phyloP scores from a whole-genome alignment of 2,888 invertebrate species.

The Andricus curvator region DNA sequence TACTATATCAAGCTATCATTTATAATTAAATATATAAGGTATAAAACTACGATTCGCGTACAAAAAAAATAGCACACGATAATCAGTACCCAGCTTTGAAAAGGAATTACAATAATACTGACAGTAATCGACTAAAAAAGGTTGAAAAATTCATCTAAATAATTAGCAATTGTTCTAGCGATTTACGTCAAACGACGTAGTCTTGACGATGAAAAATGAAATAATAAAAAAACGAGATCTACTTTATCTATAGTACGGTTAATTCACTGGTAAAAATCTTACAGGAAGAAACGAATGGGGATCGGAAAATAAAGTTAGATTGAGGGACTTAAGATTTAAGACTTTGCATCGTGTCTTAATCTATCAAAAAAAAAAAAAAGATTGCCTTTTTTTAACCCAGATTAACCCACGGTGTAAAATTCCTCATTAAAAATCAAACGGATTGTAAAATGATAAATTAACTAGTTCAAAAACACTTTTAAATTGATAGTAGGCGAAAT shows the following conservation, averaged over 20 bases:
- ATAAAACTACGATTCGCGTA: conserved; percentile 40
- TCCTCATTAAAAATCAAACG: not conserved
- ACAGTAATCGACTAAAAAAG: conserved; percentile 41
- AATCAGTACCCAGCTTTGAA: conserved; percentile 25
- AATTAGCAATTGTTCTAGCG: conserved; percentile 36
- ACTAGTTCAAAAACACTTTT: not conserved
- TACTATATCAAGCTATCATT: conserved; percentile 1
- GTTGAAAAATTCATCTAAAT: conserved; percentile 49
- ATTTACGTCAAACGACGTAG: conserved; percentile 28
- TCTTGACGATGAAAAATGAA: not conserved
- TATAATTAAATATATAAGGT: not conserved
- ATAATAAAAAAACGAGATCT: conserved; percentile 5
- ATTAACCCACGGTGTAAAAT: too few relatives aligned
- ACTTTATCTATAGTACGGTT: not conserved
- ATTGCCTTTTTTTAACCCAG: too few relatives aligned
- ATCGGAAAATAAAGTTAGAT: conserved; percentile 7
- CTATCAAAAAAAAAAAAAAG: too few relatives aligned
- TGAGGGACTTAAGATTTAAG: too few relatives aligned
- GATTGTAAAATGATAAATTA: not conserved
- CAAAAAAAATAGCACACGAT: conserved; percentile 45
- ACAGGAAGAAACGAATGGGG: not conserved
- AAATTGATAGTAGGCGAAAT: not conserved
- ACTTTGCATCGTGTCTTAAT: too few relatives aligned
- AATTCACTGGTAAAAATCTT: conserved; percentile 28
- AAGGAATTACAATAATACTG: conserved; percentile 50